Base-by-base conservation (phyloP, 1,140 invertebrate species). In the Atta colombica region DNA sequence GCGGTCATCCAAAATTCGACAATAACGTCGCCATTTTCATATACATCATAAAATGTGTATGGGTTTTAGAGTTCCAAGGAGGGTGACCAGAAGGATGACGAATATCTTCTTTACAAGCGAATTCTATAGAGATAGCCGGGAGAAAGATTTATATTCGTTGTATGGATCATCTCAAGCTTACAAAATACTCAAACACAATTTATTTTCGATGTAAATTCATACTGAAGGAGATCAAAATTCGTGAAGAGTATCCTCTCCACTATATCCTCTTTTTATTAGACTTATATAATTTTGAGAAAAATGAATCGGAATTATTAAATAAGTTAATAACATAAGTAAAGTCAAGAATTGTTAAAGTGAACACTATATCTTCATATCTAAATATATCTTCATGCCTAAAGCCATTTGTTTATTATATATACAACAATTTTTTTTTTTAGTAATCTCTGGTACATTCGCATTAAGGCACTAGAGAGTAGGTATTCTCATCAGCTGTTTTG, bases 301-400 rank as follows among this genome's bases (percentile, higher is more conserved):
- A 75, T 51, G 60, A 51, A 18, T 25, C 3, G 12, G 3, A 77
- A 65, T 78, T 85, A 58, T 63, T 39, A 49, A 77, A 84, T 84
- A 25, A 25, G 25, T 25, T 25, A 25, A 25, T 25, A 25, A 25
- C 25, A 49, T 18, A 63, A 77, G 16, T 72, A 3, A 10, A 31
- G 51, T 77, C 35, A 51, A 63, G 21, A 49, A 14, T 49, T 3
- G 0, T 35, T n/a, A 1, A 60, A 63, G 1, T 39, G 8, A 39
- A 25, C 3, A 65, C 1, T 18, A 25, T 25, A 25, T 25, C 25
- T 25, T 25, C 25, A 25, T 25, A 25, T 31, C 21, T n/a, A 68
- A 25, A 18, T 16, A 35, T 10, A 35, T 12, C 14, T 2, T 66
- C 3, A 6, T n/a, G 3, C 6, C 2, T 18, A 53, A 80, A 80